These are phyloP conservation scores for Allophyes oxyacanthae DNA, from an alignment of 2,888 invertebrate genomes.

Conservation along the genomic window DNA sequence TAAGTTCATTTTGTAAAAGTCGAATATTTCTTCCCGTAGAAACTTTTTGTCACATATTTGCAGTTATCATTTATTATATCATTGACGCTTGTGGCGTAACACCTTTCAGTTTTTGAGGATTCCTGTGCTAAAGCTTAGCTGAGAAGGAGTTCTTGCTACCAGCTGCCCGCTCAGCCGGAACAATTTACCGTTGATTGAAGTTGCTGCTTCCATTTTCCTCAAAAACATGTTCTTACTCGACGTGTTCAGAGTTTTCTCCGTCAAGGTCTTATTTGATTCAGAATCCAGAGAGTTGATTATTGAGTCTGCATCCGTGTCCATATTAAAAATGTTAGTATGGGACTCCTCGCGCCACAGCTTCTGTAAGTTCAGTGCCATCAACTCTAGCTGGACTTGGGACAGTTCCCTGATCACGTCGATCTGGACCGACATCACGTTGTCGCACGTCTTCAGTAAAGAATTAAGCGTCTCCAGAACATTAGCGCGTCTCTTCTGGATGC, in stretches of 20 bases:
- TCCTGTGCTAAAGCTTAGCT: constrained; percentile 69
- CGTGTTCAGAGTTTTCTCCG: constrained; percentile 77
- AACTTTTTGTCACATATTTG: constrained; percentile 6
- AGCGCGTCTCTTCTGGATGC: constrained; percentile 89
- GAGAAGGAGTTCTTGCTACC: constrained; percentile 70
- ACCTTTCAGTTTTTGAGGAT: constrained; percentile 53
- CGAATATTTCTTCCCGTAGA: neutral
- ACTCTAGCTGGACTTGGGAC: constrained; percentile 90
- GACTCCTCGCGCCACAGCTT: constrained; percentile 87
- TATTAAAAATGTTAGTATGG: constrained; percentile 77
- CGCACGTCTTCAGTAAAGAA: constrained; percentile 85
- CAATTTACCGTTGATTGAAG: constrained; percentile 78
- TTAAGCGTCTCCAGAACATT: constrained; percentile 90
- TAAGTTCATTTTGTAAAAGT: constrained; percentile 16
- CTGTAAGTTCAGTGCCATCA: constrained; percentile 90
- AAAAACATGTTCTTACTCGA: constrained; percentile 80
- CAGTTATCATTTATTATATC: constrained; percentile 9
- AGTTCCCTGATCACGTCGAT: constrained; percentile 89
- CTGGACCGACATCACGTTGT: constrained; percentile 86
- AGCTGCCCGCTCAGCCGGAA: constrained; percentile 79
- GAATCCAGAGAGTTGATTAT: constrained; percentile 80
- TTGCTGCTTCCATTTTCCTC: constrained; percentile 84
- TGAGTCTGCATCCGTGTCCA: constrained; percentile 79
- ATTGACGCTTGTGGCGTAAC: neutral
- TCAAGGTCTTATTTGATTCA: constrained; percentile 80